phyloP scores from a whole-genome alignment of 2,113 vertebrate genomes.

The Bubo scandiacus region DNA sequence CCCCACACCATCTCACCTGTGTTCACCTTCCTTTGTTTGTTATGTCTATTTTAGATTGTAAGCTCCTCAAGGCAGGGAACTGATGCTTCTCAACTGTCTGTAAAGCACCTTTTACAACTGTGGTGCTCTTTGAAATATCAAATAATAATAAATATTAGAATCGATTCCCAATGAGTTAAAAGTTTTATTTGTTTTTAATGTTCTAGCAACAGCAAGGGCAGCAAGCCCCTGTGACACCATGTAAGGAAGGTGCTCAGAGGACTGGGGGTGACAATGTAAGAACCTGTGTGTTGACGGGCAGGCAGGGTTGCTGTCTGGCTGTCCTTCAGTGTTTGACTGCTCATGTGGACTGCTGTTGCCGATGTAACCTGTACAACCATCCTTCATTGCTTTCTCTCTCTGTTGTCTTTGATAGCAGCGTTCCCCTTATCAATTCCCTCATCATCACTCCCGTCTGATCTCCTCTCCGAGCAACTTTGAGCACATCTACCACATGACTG shows the following conservation, averaged over 20 bases:
- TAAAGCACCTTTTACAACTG: slow-evolving; percentile 55
- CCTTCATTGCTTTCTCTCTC: slow-evolving; percentile 65
- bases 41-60: slow-evolving; percentile 60
- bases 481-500: slow-evolving; percentile 91
- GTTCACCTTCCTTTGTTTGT: slow-evolving; percentile 40
- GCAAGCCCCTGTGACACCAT: background rate
- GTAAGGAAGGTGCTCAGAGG: slow-evolving; percentile 38
- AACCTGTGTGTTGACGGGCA: background rate
- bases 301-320: slow-evolving; percentile 44
- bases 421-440: slow-evolving; percentile 79
- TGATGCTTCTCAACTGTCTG: slow-evolving; percentile 58
- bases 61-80: slow-evolving; percentile 66
- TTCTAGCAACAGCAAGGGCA: slow-evolving; percentile 23
- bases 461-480: slow-evolving; percentile 88
- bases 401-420: slow-evolving; percentile 79
- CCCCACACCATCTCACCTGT: slow-evolving; percentile 31
- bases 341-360: slow-evolving; percentile 12
- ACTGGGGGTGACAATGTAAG: slow-evolving; percentile 21
- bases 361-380: slow-evolving; percentile 9
- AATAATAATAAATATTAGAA: slow-evolving; percentile 65
- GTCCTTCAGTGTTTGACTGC: slow-evolving; percentile 2
- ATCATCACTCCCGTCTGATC: slow-evolving; percentile 80
- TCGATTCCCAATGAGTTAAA: slow-evolving; percentile 52
- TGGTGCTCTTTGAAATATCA: slow-evolving; percentile 60
- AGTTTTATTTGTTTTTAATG: slow-evolving; percentile 55